Percentiles rank a stretch among this genome's conserved stretches.
phyloP scores from a whole-genome alignment of 2,797 vertebrate genomes.

The Mycteria americana region DNA sequence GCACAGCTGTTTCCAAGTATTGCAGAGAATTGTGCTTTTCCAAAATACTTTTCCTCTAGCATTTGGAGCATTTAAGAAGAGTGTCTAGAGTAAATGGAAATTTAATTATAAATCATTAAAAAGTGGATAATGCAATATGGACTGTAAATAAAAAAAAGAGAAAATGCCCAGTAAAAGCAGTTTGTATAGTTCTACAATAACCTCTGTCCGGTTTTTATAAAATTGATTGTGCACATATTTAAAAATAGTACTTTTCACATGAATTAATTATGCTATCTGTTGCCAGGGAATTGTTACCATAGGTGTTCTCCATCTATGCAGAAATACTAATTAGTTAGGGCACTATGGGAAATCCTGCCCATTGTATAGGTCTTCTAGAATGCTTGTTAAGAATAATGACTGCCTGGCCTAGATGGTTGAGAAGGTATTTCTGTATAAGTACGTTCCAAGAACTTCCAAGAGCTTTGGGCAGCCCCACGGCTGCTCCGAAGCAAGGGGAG shows the following conservation, averaged over 20 bases:
- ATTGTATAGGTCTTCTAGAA: not conserved
- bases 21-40: not conserved
- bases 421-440: not conserved
- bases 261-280: conserved; percentile 14
- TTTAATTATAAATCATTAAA: not conserved
- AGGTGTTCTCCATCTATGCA: not conserved
- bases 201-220: not conserved
- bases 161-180: not conserved
- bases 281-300: not conserved
- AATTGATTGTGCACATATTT: not conserved
- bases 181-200: not conserved
- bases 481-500: not conserved
- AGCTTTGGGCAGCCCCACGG: not conserved
- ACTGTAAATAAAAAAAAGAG: not conserved
- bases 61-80: not conserved
- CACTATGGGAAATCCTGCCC: not conserved
- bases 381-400: not conserved
- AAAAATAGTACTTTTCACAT: conserved; percentile 8
- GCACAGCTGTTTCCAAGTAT: not conserved
- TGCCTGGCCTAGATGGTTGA: not conserved
- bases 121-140: not conserved
- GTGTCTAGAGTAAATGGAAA: not conserved
- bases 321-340: conserved; percentile 40
- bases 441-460: no score
- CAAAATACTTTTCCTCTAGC: not conserved